Evolutionary conservation across 2,888 invertebrate genomes (phyloP), one percentile per base, ranked within the genome.

Genomic region (Patella caerulea): DNA sequence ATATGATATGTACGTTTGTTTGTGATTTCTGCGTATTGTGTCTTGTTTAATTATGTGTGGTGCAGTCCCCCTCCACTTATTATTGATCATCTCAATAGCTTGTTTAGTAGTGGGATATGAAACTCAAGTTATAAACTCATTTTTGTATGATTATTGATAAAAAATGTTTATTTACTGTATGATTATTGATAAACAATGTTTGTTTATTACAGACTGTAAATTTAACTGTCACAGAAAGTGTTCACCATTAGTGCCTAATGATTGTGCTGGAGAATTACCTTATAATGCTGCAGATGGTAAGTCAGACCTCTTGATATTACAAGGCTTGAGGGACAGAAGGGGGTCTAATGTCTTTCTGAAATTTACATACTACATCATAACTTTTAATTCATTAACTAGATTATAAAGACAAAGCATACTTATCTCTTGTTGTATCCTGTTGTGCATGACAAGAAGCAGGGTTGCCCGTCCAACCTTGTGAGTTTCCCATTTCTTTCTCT

Each of bases 141-240:
- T 24, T 65, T 11, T 45, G 7, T 45, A 45, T 45, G 45, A 70
- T 17, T 70, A 14, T 69, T 19, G 70, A 29, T 69, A 14, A 24
- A 69, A n/a, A 69, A 69, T 24, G 19, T 24, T 24, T n/a, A 15
- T 15, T 70, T 29, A 15, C 7, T 70, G 70, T 29, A 70, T n/a
- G 14, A 29, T 34, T 52, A 15, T 53, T 59, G 17, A 52, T 45
- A 70, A 72, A n/a, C 12, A 9, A 19, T 3, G 45, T 45, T 45
- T 45, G 80, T 75, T 76, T 81, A 80, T 90, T 92, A 29, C 93
- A 98, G 98, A 98, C 87, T 99, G 99, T 93, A 96, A 97, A 55
- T 95, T 97, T 91, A 99, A 99, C 93, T 99, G 97, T 93, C 99
- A 99, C 94, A 99, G 99, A 92, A 95, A 98, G 77, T 99, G 94